Evolutionary conservation across 2,888 invertebrate species (phyloP).

Genomic region (Eupelmus urozonus): DNA sequence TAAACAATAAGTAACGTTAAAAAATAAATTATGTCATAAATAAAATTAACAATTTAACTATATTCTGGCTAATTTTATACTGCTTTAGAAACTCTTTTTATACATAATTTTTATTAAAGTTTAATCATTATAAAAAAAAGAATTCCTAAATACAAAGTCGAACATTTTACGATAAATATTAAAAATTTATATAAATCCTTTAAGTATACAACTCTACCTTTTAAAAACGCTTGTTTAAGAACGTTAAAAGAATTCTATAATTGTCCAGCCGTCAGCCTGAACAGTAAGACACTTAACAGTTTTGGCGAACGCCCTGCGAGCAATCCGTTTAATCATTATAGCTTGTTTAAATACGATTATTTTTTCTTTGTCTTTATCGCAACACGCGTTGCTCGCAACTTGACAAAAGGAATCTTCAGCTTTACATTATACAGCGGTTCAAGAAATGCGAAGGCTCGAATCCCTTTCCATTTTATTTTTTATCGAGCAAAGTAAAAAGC

Average conservation of each 20-base stretch:
- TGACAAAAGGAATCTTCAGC: slow-evolving; percentile 26
- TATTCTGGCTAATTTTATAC: no score
- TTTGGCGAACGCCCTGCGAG: slow-evolving; percentile 60
- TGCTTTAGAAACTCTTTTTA: no score
- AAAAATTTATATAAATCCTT: slow-evolving; percentile 3
- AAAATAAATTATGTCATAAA: no score
- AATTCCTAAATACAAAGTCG: slow-evolving; percentile 23
- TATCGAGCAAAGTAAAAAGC: slow-evolving; percentile 19
- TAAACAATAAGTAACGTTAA: no score
- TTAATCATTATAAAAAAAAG: slow-evolving; percentile 6
- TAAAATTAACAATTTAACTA: no score
- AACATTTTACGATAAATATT: slow-evolving; percentile 8
- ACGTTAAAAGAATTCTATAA: slow-evolving; percentile 29
- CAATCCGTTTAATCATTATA: slow-evolving; percentile 41
- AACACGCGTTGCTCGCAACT: not conserved
- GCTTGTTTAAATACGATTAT: slow-evolving; percentile 5
- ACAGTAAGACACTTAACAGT: slow-evolving; percentile 77
- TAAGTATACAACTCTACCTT: not conserved
- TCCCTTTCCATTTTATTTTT: slow-evolving; percentile 3
- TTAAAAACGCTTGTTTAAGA: slow-evolving; percentile 20
- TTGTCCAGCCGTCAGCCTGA: slow-evolving; percentile 74
- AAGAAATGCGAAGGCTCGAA: slow-evolving; percentile 26
- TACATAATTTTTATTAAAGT: not conserved
- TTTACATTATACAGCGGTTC: not conserved
- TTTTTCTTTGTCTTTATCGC: slow-evolving; percentile 15